Conservation (phyloP, 2,113 vertebrate species). For the Tympanuchus pallidicinctus region DNA sequence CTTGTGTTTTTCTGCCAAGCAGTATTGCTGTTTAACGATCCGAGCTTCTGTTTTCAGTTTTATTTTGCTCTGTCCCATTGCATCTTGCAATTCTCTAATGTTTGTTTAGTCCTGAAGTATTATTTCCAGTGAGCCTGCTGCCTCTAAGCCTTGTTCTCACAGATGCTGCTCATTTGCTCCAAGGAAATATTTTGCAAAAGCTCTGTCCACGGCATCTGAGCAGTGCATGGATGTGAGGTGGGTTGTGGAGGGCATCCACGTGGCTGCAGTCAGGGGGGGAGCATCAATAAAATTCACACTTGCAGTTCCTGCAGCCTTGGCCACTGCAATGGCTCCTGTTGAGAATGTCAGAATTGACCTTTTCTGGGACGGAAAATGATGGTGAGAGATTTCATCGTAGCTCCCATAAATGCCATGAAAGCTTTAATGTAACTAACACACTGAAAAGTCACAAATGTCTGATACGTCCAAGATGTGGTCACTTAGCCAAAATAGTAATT, state of each 20-base stretch:
- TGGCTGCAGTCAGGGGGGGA: not conserved
- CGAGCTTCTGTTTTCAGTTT: not conserved
- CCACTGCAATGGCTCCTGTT: not conserved
- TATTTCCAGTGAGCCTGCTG: not conserved
- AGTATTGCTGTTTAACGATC: not conserved
- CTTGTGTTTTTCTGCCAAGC: not conserved
- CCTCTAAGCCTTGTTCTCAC: not conserved
- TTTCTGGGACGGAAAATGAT: constrained; percentile 10
- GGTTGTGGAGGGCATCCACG: not conserved
- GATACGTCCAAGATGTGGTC: not conserved
- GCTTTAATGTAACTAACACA: not conserved
- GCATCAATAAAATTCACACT: not conserved
- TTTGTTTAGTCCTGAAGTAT: not conserved
- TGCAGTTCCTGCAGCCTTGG: not conserved
- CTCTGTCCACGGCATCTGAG: not conserved
- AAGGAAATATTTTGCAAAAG: not conserved
- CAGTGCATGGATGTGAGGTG: not conserved
- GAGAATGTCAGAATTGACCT: constrained; percentile 1
- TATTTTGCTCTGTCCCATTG: not conserved
- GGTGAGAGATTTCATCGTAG: not conserved
- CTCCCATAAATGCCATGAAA: constrained; percentile 10
- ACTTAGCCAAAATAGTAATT: not conserved
- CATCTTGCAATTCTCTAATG: not conserved
- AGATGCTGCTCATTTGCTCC: not conserved
- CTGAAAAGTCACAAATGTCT: not conserved